phyloP scores from a whole-genome alignment of 2,888 invertebrate species.

The Tenthredo distinguenda region DNA sequence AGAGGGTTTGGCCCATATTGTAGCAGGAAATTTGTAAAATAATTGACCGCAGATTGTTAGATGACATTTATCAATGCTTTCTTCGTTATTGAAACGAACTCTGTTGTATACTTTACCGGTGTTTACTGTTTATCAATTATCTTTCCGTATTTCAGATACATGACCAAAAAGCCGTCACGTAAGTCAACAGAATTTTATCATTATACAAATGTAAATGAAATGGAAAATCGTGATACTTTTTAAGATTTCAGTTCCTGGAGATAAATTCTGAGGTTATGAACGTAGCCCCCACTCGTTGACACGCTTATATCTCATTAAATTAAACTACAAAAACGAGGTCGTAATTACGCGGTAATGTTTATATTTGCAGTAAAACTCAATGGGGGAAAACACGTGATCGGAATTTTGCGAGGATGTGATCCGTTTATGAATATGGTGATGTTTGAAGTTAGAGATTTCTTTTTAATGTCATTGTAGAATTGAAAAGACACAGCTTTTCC shows the following conservation, averaged over 20 bases:
- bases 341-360: background rate
- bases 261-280: background rate
- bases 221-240: background rate
- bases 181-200: constrained; percentile 72
- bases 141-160: constrained; percentile 85
- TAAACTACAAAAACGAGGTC: background rate
- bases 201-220: background rate
- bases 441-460: too few species aligned
- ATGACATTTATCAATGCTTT: background rate
- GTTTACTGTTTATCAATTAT: constrained; percentile 52
- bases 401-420: constrained; percentile 98
- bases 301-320: background rate
- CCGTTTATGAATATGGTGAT: constrained; percentile 99
- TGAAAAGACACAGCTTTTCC: too few species aligned
- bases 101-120: background rate
- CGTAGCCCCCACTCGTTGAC: background rate
- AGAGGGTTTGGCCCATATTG: background rate
- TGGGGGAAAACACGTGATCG: constrained; percentile 95
- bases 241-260: background rate
- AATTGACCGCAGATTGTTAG: background rate
- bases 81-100: background rate
- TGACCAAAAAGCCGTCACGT: constrained; percentile 95
- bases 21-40: background rate
- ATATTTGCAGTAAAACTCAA: constrained; percentile 89
- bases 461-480: too few species aligned